Base-by-base conservation (phyloP, 2,888 invertebrate species). In the Automeris io region DNA sequence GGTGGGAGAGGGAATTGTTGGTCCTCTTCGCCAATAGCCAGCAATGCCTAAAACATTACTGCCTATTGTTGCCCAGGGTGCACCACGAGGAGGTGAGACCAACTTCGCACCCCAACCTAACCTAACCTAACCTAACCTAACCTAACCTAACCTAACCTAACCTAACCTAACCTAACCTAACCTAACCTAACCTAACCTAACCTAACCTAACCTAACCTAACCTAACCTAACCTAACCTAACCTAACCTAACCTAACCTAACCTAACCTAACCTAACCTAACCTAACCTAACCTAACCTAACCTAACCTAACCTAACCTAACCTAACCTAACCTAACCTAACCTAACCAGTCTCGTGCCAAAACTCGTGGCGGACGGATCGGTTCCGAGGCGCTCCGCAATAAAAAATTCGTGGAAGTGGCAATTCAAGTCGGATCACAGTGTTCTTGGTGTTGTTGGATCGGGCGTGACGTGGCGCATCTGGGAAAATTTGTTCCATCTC, bases 221-320 rank as follows among this genome's bases (percentile, higher is more conserved):
- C 39, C 39, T 45, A 46, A 46, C 46, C 40, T 43, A 46, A 43
- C 46, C 46, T 43, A 46, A 46, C 45, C 39, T 41, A 40, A 40
- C 40, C 40, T 39, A 34, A 34, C 46, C 43, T 37, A 46, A 46
- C 46, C 42, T 46, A 43, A 43, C 46, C 45, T 42, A 45, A 45
- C 40, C 43, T 41, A 40, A 41, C 42, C 42, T 38, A 42, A 43
- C 45, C 43, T 43, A 42, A 43, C 41, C 41, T 41, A 46, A 43
- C 47, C 46, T 46, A 46, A 45, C 49, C 46, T 42, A 49, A 47
- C 49, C 49, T 46, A 48, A 45, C 47, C 45, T 43, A 48, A 43
- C 47, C 47, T 45, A 47, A 47, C 47, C 47, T 45, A 49, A 45
- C 49, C 46, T 42, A 46, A 46, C 46, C 45, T 42, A 41, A 45